Conservation (phyloP, 2,113 vertebrate species). For the Anoura caudifer region DNA sequence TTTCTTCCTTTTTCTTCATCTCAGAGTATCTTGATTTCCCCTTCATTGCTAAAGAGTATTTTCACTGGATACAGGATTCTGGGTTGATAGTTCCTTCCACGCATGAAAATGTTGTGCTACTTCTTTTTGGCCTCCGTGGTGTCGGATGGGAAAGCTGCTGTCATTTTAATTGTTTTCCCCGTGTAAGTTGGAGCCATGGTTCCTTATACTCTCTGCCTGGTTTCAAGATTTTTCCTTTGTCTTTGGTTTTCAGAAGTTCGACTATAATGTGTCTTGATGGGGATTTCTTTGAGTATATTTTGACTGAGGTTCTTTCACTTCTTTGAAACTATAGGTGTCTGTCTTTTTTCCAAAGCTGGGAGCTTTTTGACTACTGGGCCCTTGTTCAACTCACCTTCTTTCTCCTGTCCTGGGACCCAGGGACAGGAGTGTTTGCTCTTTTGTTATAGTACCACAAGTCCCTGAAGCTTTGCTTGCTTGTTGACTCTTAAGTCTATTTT, state of each 20-base stretch:
- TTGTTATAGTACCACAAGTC: background rate
- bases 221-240: background rate
- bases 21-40: background rate
- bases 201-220: background rate
- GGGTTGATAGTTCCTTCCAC: background rate
- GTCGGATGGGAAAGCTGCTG: background rate
- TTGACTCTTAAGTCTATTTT: background rate
- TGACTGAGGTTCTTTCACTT: background rate
- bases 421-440: background rate
- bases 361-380: background rate
- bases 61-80: background rate
- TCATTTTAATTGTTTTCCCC: background rate
- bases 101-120: background rate
- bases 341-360: background rate
- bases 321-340: background rate
- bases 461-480: background rate
- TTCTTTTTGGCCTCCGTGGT: background rate
- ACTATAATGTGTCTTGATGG: background rate
- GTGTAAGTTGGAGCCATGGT: no score
- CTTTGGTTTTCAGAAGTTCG: constrained; percentile 15
- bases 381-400: background rate
- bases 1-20: background rate
- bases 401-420: background rate
- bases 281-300: background rate
- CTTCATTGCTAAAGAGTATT: background rate